Percentiles rank a stretch among this genome's conserved stretches.
Conservation (phyloP, 2,797 vertebrate genomes). For the Pyrocephalus nanus region DNA sequence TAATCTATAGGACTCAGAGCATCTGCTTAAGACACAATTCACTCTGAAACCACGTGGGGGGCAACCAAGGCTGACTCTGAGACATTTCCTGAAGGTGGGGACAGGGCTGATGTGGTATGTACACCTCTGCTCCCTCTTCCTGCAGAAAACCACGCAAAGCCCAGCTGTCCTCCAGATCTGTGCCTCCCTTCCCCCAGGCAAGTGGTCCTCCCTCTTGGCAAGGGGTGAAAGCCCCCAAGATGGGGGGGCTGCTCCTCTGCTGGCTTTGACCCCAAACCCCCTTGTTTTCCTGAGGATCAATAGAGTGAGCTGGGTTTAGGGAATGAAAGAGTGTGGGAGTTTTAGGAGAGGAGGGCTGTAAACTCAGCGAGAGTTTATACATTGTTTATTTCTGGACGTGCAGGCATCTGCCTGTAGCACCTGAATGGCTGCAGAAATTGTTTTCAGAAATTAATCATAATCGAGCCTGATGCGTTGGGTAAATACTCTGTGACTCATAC, state of each 20-base stretch:
- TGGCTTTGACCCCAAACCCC: neutral
- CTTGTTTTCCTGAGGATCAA: neutral
- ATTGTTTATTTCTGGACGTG: neutral
- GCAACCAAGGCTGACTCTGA: neutral
- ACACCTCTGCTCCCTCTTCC: neutral
- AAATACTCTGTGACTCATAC: conserved; percentile 11
- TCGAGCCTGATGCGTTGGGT: neutral
- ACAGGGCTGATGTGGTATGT: neutral
- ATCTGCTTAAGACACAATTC: neutral
- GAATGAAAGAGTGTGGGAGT: neutral
- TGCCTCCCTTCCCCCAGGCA: neutral
- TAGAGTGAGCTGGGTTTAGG: neutral
- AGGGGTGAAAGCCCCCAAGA: neutral
- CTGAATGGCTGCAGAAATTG: neutral
- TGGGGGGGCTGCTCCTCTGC: neutral
- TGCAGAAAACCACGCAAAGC: neutral
- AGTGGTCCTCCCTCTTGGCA: neutral
- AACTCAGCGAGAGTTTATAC: neutral
- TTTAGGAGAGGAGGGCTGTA: neutral
- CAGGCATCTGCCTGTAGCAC: neutral
- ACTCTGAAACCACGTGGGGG: neutral
- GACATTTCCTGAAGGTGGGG: neutral
- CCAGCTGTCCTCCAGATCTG: neutral
- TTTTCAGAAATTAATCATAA: conserved; percentile 40
- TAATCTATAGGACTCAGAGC: neutral